Evolutionary conservation across 2,113 vertebrate species (phyloP), one percentile per base, ranked within the genome.

Genomic region (Rhinoderma darwinii): DNA sequence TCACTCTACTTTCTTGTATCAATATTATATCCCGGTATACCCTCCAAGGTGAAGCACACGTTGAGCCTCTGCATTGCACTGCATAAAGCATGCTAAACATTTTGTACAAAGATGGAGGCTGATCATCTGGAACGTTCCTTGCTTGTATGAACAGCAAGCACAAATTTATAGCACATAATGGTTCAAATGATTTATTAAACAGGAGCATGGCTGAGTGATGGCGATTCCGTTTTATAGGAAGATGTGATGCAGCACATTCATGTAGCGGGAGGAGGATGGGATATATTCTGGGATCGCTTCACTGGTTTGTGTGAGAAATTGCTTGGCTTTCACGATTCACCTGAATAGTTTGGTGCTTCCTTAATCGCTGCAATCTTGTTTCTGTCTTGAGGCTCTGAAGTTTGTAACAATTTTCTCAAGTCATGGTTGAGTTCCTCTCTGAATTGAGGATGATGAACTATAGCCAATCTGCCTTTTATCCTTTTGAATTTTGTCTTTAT

Each of bases 291-390:
- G 47, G 39, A 56, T 74, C 68, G 77, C 47, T 70, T 73, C 78
- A 87, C 50, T 81, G 85, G 63, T 82, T 86, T 72, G 50, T 80
- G 37, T 87, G 56, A 85, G 74, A 77, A 63, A 74, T 77, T 41
- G 22, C 39, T 73, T 25, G 17, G 32, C 85, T 44, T 73, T 73
- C 39, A 8, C 37, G 85, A 61, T 87, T 81, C 66, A 47, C 77
- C 70, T 72, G 35, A 59, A 30, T 59, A 87, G 85, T 82, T 27
- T 43, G 37, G 77, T 22, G 63, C 85, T 87, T 44, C 66, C 85
- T 32, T 87, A 87, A 87, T 87, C 43, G 35, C 35, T 56, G 27
- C 43, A 37, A 70, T 81, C 85, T 80, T 87, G 85, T 87, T 81
- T 87, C 85, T 82, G 78, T 82, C 85, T 30, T 35, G 47, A 87